phyloP scores from a whole-genome alignment of 2,888 invertebrate species.

The Dryobotodes eremita region DNA sequence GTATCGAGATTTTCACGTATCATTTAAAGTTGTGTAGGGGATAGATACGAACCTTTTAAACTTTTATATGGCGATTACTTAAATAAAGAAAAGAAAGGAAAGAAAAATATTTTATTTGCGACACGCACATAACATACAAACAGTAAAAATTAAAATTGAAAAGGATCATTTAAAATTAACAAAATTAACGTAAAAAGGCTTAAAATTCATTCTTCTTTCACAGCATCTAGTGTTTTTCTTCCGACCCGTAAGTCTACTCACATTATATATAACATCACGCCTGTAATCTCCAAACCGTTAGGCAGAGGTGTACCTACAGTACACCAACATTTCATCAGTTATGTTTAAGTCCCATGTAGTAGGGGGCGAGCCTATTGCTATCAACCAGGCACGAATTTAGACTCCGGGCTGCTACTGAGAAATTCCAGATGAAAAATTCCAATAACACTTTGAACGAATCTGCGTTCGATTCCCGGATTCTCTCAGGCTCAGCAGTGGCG shows the following conservation, averaged over 20 bases:
- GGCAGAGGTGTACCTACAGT: neutral
- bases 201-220: neutral
- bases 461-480: no score
- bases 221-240: neutral
- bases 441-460: neutral
- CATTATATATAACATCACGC: neutral
- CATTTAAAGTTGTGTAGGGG: neutral
- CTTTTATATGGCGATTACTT: no score
- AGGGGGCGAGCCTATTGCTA: neutral
- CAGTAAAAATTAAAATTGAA: no score
- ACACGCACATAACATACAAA: no score
- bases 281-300: no score
- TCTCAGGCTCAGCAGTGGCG: neutral
- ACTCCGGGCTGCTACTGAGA: neutral
- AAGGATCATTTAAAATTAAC: no score
- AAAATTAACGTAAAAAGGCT: no score
- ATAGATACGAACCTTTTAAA: neutral
- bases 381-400: neutral
- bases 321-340: neutral
- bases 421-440: neutral
- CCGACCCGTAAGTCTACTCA: neutral
- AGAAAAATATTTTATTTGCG: no score
- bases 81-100: no score
- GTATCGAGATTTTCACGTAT: neutral
- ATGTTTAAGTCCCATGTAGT: neutral